phyloP scores from a whole-genome alignment of 2,888 invertebrate genomes.

The Neoscelio sp. region DNA sequence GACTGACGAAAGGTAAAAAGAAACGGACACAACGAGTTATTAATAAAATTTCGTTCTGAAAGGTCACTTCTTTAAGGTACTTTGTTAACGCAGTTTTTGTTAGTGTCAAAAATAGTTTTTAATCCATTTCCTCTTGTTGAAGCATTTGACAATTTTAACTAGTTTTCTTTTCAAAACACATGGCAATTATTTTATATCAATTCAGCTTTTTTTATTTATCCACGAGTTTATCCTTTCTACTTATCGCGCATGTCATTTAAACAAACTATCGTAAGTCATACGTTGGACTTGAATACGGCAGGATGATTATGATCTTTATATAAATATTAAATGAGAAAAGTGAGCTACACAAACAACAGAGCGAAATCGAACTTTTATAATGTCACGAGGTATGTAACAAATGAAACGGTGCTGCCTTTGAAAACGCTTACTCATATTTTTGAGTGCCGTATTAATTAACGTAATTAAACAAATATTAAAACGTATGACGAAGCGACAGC shows the following conservation, averaged over 20 bases:
- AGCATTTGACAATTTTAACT: not conserved
- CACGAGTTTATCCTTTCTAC: slow-evolving; percentile 27
- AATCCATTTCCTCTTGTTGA: too few species aligned
- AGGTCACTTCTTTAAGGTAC: too few species aligned
- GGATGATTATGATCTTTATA: slow-evolving; percentile 55
- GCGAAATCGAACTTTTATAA: slow-evolving; percentile 61
- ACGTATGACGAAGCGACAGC: too few species aligned
- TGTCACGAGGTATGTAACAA: slow-evolving; percentile 40
- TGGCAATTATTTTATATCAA: too few species aligned
- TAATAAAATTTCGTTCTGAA: too few species aligned
- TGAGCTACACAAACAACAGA: slow-evolving; percentile 59
- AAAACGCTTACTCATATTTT: slow-evolving; percentile 51
- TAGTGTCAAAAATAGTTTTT: too few species aligned
- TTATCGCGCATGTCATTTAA: slow-evolving; percentile 52
- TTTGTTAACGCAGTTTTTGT: too few species aligned
- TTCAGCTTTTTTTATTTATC: not conserved
- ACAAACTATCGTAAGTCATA: slow-evolving; percentile 63
- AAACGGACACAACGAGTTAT: too few species aligned
- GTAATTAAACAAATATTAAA: too few species aligned
- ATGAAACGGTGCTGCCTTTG: slow-evolving; percentile 23
- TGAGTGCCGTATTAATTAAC: too few species aligned
- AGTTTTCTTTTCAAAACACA: not conserved
- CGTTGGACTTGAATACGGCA: slow-evolving; percentile 55
- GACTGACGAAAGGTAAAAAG: too few species aligned
- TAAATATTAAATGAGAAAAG: slow-evolving; percentile 64